Conservation (phyloP, 2,113 vertebrate genomes). For the Cervus canadensis region DNA sequence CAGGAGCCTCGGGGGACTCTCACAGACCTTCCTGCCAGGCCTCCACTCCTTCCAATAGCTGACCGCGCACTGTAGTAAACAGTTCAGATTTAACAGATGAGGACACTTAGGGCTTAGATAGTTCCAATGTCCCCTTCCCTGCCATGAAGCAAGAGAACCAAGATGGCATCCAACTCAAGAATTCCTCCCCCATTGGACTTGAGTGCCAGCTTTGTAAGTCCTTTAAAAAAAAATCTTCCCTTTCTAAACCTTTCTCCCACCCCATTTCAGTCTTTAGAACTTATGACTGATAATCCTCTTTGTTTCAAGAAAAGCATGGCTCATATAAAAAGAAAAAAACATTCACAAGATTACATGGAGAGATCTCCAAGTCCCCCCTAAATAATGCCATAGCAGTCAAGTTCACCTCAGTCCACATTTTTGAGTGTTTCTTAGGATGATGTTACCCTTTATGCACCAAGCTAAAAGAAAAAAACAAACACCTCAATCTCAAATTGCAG, state of each 20-base stretch:
- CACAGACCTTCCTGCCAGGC: neutral
- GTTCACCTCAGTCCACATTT: neutral
- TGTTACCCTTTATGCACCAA: neutral
- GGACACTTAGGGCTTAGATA: neutral
- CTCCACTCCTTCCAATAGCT: neutral
- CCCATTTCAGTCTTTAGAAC: conserved; percentile 55
- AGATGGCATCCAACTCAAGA: neutral
- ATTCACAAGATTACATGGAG: conserved; percentile 50
- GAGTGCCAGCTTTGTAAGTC: conserved; percentile 2
- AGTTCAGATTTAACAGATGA: neutral
- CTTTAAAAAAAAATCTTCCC: neutral
- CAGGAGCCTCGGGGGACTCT: neutral
- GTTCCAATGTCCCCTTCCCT: neutral
- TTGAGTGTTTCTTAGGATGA: neutral
- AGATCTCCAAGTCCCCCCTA: conserved; percentile 47
- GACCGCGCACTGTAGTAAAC: accelerated
- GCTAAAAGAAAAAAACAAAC: neutral
- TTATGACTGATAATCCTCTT: conserved; percentile 77
- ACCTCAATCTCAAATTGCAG: neutral
- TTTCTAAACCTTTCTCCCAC: conserved; percentile 37
- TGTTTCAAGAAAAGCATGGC: conserved; percentile 62
- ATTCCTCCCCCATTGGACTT: neutral
- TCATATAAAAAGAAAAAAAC: neutral
- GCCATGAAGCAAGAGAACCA: neutral
- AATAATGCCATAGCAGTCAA: neutral